Conservation (phyloP, 1,140 invertebrate genomes). For the Camponotus pennsylvanicus region DNA sequence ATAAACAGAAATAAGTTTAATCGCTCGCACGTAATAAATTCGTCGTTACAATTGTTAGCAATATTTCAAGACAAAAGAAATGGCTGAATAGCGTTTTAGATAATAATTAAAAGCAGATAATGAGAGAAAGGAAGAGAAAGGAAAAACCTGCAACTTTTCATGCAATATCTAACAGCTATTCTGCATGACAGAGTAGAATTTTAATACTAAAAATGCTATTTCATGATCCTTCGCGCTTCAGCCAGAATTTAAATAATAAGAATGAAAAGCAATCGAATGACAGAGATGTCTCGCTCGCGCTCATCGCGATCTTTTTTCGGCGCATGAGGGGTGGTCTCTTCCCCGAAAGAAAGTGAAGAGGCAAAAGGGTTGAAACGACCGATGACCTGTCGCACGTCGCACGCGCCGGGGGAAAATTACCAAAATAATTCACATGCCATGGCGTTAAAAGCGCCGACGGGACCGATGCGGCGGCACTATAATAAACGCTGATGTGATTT, state of each 20-base stretch:
- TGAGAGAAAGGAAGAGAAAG: too few species aligned
- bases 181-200: not conserved
- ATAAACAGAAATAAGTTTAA: not conserved
- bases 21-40: not conserved
- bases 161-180: not conserved
- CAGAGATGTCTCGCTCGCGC: not conserved
- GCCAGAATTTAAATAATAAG: constrained; percentile 18
- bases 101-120: not conserved
- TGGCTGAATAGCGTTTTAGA: not conserved
- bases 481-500: constrained; percentile 60
- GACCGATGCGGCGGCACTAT: constrained; percentile 21
- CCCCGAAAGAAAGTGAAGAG: not conserved
- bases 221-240: not conserved
- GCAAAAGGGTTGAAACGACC: constrained; percentile 1
- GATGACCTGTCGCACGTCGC: constrained; percentile 3
- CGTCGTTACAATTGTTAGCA: not conserved
- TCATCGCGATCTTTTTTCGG: not conserved
- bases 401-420: constrained; percentile 61
- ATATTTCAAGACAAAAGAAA: not conserved
- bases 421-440: constrained; percentile 73
- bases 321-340: not conserved
- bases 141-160: not conserved
- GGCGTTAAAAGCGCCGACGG: constrained; percentile 58
- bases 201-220: not conserved
- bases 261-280: not conserved